Conservation (phyloP, 2,113 vertebrate species). For the Ictidomys tridecemlineatus region DNA sequence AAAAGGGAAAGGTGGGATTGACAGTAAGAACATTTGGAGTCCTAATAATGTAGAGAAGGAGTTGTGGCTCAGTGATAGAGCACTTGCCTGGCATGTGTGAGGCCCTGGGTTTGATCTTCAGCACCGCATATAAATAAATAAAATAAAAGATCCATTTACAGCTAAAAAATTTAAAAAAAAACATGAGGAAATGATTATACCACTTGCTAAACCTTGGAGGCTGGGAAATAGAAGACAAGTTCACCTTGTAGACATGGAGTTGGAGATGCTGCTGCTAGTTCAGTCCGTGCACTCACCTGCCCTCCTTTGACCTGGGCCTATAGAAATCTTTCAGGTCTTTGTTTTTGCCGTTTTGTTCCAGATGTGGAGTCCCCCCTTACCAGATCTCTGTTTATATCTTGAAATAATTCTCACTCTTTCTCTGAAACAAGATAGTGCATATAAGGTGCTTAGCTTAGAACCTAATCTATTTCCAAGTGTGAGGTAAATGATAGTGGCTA, state of each 20-base stretch:
- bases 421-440: slow-evolving; percentile 6
- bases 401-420: not conserved
- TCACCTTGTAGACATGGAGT: slow-evolving; percentile 35
- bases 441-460: not conserved
- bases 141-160: no score
- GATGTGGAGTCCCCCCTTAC: not conserved
- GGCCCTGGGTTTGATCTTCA: no score
- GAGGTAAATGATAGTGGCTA: not conserved
- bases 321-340: not conserved
- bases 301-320: not conserved
- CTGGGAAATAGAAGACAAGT: not conserved
- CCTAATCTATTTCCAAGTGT: slow-evolving; percentile 12
- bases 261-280: not conserved
- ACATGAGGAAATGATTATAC: not conserved
- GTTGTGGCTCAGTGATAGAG: no score
- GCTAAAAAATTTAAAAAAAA: no score
- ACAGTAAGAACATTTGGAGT: slow-evolving; percentile 34
- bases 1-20: not conserved
- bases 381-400: not conserved
- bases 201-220: not conserved
- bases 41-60: not conserved
- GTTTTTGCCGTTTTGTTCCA: slow-evolving; percentile 36
- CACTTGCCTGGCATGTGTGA: no score
- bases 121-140: no score
- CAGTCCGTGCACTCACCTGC: no score